Evolutionary conservation across 2,113 vertebrate genomes (phyloP).

Genomic region (Pterocles burchelli): DNA sequence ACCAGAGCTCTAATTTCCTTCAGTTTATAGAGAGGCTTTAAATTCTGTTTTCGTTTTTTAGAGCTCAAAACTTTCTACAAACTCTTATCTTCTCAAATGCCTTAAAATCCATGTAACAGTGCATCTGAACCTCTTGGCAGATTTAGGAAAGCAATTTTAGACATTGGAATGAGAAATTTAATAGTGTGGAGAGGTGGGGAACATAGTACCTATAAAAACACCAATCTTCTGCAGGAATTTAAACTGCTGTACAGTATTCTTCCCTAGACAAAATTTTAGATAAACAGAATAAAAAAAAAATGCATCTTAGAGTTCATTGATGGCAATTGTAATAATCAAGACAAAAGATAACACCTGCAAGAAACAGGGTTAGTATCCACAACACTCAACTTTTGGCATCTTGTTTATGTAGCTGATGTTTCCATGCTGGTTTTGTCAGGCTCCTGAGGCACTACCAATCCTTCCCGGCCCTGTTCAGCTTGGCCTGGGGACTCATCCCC

Average conservation of each 20-base stretch:
- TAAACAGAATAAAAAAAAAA: slow-evolving; percentile 11
- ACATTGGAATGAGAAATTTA: slow-evolving; percentile 60
- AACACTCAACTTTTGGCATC: fast-evolving
- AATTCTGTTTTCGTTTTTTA: background rate
- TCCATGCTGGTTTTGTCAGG: background rate
- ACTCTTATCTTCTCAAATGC: slow-evolving; percentile 21
- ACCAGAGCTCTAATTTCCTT: background rate
- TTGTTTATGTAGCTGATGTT: background rate
- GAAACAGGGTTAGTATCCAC: background rate
- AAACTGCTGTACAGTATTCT: background rate
- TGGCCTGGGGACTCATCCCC: no score
- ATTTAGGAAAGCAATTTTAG: slow-evolving; percentile 64
- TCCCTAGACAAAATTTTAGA: slow-evolving; percentile 17
- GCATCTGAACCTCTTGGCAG: slow-evolving; percentile 18
- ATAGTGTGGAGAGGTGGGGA: background rate
- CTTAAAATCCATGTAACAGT: slow-evolving; percentile 53
- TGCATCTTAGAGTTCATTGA: background rate
- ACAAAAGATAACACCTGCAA: background rate
- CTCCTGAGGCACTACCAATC: fast-evolving
- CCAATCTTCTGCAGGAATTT: background rate
- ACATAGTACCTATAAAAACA: background rate
- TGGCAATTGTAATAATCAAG: background rate
- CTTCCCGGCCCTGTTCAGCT: background rate
- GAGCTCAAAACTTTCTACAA: background rate
- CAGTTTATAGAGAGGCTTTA: background rate